Evolutionary conservation across 1,140 invertebrate genomes (phyloP), one percentile per base, ranked within the genome.

Genomic region (Pseudomyrmex cubaensis): DNA sequence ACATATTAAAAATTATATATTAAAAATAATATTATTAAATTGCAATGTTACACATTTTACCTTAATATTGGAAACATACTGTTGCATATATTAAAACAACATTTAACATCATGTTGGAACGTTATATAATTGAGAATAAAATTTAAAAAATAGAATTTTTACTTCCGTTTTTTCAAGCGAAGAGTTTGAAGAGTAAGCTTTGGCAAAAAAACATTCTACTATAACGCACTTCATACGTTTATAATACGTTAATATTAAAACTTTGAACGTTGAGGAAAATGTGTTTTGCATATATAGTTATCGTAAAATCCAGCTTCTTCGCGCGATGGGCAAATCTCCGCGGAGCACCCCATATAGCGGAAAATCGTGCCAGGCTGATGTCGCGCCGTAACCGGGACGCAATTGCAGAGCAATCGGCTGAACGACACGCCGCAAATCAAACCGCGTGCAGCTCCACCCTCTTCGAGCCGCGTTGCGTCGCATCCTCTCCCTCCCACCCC

Each of bases 401-500:
- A 93, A 94, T 93, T 93, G 91, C 90, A 91, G 90, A 91, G 92
- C 93, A 94, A 94, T 94, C 91, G 93, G 93, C 92, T 92, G 93
- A 92, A 93, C 92, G 93, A 93, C 92, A 92, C 90, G 92, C 91
- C 91, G 91, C 93, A 93, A 94, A 94, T 94, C 93, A 93, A 94
- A 93, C 85, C 25, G 84, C 73, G 64, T 13, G 82, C 50, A 62
- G 44, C 75, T 72, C 74, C 22, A 66, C 66, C 76, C 76, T 80
- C 66, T 48, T 59, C 66, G 66, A 22, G 35, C 46, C 17, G 59
- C 63, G 75, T 12, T 9, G 62, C 48, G 48, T 67, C 35, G 50
- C 5, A 35, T 35, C 9, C 61, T 52, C 54, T 50, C 76, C 15
- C 15, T 59, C 44, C 63, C 62, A 13, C 56, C 22, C 17, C 54